Percentiles rank a stretch among this genome's conserved stretches.
Evolutionary conservation across 2,888 invertebrate genomes (phyloP).

Genomic region (Leptopilina drosophilae): DNA sequence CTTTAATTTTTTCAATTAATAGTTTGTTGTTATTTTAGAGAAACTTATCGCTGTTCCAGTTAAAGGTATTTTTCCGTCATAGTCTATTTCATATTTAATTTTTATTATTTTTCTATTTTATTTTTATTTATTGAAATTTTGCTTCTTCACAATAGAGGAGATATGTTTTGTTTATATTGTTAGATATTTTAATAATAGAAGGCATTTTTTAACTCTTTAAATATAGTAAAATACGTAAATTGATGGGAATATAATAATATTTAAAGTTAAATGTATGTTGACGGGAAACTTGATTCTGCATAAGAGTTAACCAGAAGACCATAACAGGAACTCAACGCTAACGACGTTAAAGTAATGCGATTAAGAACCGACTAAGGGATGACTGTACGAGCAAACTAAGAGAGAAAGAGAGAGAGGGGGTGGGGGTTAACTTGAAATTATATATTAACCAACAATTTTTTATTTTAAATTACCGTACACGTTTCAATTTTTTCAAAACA

Average conservation of each 20-base stretch:
- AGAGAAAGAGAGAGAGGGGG: constrained; percentile 13
- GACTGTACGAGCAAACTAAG: constrained; percentile 59
- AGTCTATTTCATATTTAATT: too few species aligned
- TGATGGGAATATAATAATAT: neutral
- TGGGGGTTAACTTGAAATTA: constrained; percentile 57
- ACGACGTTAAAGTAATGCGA: constrained; percentile 73
- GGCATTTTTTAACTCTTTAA: neutral
- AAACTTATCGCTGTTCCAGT: too few species aligned
- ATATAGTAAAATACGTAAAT: neutral
- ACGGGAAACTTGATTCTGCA: constrained; percentile 55
- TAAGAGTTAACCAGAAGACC: constrained; percentile 67
- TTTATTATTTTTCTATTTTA: too few species aligned
- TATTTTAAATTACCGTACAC: too few species aligned
- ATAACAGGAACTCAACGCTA: constrained; percentile 64
- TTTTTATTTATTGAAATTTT: too few species aligned
- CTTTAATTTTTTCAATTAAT: too few species aligned
- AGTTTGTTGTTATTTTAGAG: too few species aligned
- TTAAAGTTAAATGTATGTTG: constrained; percentile 2
- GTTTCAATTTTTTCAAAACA: too few species aligned
- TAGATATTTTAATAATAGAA: too few species aligned
- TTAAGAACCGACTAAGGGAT: constrained; percentile 73
- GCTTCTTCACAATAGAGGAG: too few species aligned
- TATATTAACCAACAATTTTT: constrained; percentile 72
- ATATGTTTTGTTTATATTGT: too few species aligned
- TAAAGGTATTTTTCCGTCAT: too few species aligned